Evolutionary conservation across 2,888 invertebrate genomes (phyloP), one percentile per base, ranked within the genome.

Genomic region (Chrysodeixis includens): DNA sequence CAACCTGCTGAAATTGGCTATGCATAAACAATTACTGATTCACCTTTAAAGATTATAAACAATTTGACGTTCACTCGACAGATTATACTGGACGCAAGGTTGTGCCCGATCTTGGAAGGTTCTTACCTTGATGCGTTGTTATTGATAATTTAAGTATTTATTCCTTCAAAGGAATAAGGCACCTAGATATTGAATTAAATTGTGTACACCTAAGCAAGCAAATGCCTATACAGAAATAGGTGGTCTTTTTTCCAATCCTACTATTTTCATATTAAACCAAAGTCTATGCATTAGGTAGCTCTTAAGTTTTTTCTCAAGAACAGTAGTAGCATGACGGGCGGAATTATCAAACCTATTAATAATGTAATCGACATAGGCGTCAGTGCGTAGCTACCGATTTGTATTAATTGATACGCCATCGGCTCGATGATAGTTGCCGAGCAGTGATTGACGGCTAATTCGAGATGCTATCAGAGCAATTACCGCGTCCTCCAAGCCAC

Each of bases 391-490:
- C 93, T 94, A 93, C 94, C 90, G 93, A 93, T 94, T 92, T 88
- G 88, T 88, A 90, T 91, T 94, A 94, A 95, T 94, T 94, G 93
- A 94, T 93, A 91, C 83, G 86, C 88, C 86, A 83, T 84, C 87
- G 84, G 83, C 81, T 81, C 88, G 91, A 91, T 93, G 93, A 93
- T 92, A 91, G 92, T 91, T 90, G 87, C 83, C 85, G 81, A 83
- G 78, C 82, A 85, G 88, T 91, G 94, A 94, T 93, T 93, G 94
- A 94, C 92, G 93, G 91, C 89, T 92, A 88, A 92, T 92, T 90
- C 88, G 86, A 92, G 93, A 94, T 94, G 91, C 89, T 94, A 94
- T 94, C 94, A 86, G 83, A 76, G 90, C 93, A 91, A 92, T 93
- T 92, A 92, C 91, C 83, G 79, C 84, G 83, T 82, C 85, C 78